phyloP scores from a whole-genome alignment of 2,797 vertebrate species.

The Labroides dimidiatus region DNA sequence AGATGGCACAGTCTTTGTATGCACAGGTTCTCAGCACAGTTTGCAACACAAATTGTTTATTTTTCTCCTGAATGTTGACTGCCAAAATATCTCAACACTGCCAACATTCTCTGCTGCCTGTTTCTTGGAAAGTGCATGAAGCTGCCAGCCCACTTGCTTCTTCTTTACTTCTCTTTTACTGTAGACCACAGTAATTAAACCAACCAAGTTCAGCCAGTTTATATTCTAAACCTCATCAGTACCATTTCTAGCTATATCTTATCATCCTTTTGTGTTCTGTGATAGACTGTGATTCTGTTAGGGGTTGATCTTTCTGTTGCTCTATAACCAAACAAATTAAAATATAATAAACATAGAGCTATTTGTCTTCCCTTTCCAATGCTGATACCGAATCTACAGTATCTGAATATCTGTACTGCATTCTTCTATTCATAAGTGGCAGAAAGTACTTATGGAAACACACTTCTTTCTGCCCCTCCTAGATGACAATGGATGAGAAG shows the following conservation, averaged over 20 bases:
- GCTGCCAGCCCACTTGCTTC: neutral
- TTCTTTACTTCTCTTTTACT: neutral
- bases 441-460: neutral
- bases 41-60: neutral
- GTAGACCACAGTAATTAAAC: neutral
- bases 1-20: neutral
- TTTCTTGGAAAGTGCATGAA: slow-evolving; percentile 1
- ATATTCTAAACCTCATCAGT: too few species aligned
- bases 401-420: too few species aligned
- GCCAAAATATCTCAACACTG: neutral
- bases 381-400: too few species aligned
- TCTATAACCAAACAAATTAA: too few species aligned
- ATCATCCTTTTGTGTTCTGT: too few species aligned
- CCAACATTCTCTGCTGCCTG: neutral
- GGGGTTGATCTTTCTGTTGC: too few species aligned
- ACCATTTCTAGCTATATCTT: too few species aligned
- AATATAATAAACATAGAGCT: too few species aligned
- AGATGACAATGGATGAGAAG: slow-evolving; percentile 99
- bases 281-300: too few species aligned
- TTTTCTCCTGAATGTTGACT: neutral
- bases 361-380: too few species aligned
- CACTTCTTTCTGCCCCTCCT: neutral
- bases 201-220: neutral
- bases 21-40: neutral
- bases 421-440: neutral